These are phyloP conservation scores for Protobothrops mucrosquamatus DNA, from an alignment of 2,113 vertebrate genomes.

Conservation along the genomic window DNA sequence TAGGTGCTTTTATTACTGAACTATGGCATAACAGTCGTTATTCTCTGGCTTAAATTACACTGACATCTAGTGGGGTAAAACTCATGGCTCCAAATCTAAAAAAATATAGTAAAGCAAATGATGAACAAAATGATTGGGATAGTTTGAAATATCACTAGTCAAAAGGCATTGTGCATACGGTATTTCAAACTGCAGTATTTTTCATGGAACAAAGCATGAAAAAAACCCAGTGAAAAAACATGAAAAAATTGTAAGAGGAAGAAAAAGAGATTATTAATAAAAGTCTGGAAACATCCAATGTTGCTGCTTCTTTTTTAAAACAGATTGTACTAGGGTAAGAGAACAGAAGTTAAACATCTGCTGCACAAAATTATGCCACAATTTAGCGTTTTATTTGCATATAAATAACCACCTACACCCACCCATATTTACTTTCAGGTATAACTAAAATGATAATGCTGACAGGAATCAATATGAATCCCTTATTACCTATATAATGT, in stretches of 20 bases:
- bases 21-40: not conserved
- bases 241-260: not conserved
- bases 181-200: not conserved
- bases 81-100: not conserved
- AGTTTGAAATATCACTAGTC: not conserved
- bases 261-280: not conserved
- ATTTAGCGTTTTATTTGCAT: not conserved
- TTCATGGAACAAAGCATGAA: not conserved
- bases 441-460: not conserved
- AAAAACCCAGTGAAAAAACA: not conserved
- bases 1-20: not conserved
- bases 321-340: not conserved
- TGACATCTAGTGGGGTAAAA: slow-evolving; percentile 60
- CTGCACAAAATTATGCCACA: not conserved
- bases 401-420: not conserved
- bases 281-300: not conserved
- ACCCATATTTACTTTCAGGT: not conserved
- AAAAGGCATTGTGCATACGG: not conserved
- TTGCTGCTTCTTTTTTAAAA: not conserved
- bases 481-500: not conserved
- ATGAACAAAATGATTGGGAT: not conserved
- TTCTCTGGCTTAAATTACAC: slow-evolving; percentile 1
- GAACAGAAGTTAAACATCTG: not conserved
- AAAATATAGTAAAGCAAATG: not conserved
- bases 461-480: not conserved